These are phyloP conservation scores for Delichon dasypus DNA, from an alignment of 2,797 vertebrate species.

Conservation along the genomic window DNA sequence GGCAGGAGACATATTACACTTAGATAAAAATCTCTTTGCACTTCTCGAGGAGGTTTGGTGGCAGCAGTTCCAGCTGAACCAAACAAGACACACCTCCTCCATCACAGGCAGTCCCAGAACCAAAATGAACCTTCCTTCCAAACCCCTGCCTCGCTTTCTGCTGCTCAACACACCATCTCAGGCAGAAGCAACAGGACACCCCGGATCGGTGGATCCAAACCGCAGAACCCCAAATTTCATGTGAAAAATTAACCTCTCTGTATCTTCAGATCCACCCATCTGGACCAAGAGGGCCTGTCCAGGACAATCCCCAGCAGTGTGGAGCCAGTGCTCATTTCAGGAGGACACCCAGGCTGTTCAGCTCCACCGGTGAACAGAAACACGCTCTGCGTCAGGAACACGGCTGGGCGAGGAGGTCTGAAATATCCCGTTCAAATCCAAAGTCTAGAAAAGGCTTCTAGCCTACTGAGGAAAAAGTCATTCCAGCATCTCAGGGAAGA, in stretches of 20 bases:
- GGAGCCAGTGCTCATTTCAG: background rate
- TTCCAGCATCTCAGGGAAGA: background rate
- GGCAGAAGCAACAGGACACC: background rate
- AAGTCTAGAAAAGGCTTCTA: background rate
- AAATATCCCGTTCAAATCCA: background rate
- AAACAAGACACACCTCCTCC: background rate
- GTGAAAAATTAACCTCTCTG: slow-evolving; percentile 18
- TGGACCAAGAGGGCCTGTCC: background rate
- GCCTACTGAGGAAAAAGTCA: background rate
- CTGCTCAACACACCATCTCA: background rate
- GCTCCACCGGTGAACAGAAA: background rate
- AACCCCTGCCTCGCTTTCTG: background rate
- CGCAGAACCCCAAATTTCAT: background rate
- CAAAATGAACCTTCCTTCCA: background rate
- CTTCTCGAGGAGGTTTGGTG: background rate
- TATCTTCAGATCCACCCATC: slow-evolving; percentile 39
- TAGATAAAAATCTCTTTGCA: background rate
- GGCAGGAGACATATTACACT: background rate
- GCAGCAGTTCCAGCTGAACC: background rate
- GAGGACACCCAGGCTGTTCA: background rate
- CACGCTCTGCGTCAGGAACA: background rate
- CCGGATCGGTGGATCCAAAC: background rate
- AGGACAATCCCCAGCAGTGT: background rate
- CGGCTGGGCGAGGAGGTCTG: background rate
- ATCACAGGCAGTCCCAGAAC: background rate